Conservation (phyloP, 1,140 invertebrate genomes). For the Daktulosphaira vitifoliae region DNA sequence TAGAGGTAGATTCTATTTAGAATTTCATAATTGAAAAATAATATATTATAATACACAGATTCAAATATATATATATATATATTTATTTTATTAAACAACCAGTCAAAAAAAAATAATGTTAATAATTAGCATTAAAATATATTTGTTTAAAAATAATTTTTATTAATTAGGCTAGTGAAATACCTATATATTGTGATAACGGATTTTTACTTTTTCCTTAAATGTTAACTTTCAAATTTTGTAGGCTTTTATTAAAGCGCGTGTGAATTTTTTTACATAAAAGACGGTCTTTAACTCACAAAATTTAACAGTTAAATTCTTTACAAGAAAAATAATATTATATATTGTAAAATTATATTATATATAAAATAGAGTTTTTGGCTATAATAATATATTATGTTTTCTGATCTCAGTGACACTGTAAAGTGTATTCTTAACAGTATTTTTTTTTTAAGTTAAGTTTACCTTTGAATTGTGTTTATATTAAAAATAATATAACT, state of each 20-base stretch:
- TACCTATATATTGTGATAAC: conserved; percentile 33
- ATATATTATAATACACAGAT: conserved; percentile 2
- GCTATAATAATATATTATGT: conserved; percentile 3
- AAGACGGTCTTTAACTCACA: not conserved
- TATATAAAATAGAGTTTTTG: conserved; percentile 7
- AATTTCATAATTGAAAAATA: conserved; percentile 1
- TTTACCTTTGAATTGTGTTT: conserved; percentile 31
- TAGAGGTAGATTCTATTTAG: not conserved
- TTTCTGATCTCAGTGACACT: conserved; percentile 31
- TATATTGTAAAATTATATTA: conserved; percentile 4
- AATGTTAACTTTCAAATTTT: conserved; percentile 28
- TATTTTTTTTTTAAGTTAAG: conserved; percentile 33
- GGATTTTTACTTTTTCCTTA: conserved; percentile 24
- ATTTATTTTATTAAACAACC: not conserved
- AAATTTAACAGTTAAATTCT: conserved; percentile 19
- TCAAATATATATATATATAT: not conserved
- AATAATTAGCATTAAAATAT: conserved; percentile 18
- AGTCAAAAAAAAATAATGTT: conserved; percentile 26
- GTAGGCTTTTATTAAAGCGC: conserved; percentile 1
- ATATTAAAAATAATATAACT: conserved; percentile 14
- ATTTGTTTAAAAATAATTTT: conserved; percentile 5
- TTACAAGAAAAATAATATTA: conserved; percentile 1
- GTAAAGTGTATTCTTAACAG: conserved; percentile 30
- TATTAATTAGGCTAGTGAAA: conserved; percentile 30
- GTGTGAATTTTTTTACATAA: conserved; percentile 27